Evolutionary conservation across 2,888 invertebrate species (phyloP), one percentile per base, ranked within the genome.

Genomic region (Drosophila nigricruria): DNA sequence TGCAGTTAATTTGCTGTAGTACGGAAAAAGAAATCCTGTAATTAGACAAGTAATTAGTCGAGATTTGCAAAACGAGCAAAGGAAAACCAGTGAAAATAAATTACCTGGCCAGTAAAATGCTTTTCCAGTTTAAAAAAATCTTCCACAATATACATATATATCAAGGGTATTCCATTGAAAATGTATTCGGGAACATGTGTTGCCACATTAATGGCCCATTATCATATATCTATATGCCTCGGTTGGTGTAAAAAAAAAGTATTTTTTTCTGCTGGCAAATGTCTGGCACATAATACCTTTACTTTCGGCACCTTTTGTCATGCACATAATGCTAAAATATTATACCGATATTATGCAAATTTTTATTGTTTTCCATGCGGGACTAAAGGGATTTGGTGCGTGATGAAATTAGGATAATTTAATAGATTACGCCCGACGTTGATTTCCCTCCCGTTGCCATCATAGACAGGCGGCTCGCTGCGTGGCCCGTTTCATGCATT

Each of bases 321-420:
- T 67, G 80, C 70, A 58, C 70, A 86, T 86, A 87, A 87, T 89
- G 88, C 88, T 82, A 88, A 90, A 90, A 88, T 91, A 91, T 91
- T 89, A 91, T 86, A 90, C 87, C 87, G 88, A 88, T 91, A 91
- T 90, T 90, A 90, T 90, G 90, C 82, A 91, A 90, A 90, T 90
- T 91, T 91, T 90, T 81, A 90, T 89, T 90, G 91, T 89, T 90
- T 86, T 87, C 73, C 73, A 81, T 75, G 74, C 66, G 68, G 69
- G 81, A 64, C 82, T 79, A 74, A 82, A 88, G 88, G 88, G 87
- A 87, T 87, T 87, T 88, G 79, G 84, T 75, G 81, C 88, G 82
- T 87, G 87, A 89, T 87, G 87, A 88, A 89, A 89, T 87, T 87
- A 89, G 88, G 89, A 85, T 89, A 87, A 89, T 87, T 87, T 89